Base-by-base conservation (phyloP, 1,140 invertebrate species). In the Drosophila carrolli region DNA sequence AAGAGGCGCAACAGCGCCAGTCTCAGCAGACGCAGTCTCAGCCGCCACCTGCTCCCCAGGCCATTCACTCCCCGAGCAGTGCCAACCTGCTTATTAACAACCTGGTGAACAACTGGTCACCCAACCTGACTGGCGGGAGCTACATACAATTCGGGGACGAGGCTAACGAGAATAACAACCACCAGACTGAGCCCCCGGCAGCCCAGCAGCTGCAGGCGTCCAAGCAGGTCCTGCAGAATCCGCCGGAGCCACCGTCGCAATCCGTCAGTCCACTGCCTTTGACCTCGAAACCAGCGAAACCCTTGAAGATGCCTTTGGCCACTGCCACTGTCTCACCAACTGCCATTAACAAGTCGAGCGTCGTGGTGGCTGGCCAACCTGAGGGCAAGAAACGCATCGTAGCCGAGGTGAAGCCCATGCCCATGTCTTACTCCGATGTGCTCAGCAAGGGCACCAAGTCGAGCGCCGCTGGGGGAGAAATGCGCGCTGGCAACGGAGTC, bases 371-470 rank as follows among this genome's bases (percentile, higher is more conserved):
- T 2, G 81, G 62, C 10, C 68, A 59, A 35, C 13, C 58, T n/a
- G 62, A 90, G 43, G 77, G 71, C 40, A 95, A 94, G 71, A 97
- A 96, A 85, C 93, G 96, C 29, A 96, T 96, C 84, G 95, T 97
- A 1, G 96, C 96, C 27, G 96, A 97, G 93, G 96, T 97, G 0
- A 96, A 96, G 83, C 96, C 96, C 5, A 97, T 97, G 96, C 93
- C 96, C 58, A 96, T 96, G 19, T 95, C 95, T 23, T 97, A 97
- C 91, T 97, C 96, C 2, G 96, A 96, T 93, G 96, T 97, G 9
- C 79, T 97, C 11, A 95, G 95, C 13, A 97, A 97, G 92, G 95
- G 83, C 41, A 88, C 84, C 0, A 66, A 19, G 76, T 90, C 27
- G 23, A 67, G 57, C 14, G 50, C 35, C 7, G 7, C 71, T 4